Evolutionary conservation across 2,888 invertebrate species (phyloP), one percentile per base, ranked within the genome.

Genomic region (Polyploca ridens): DNA sequence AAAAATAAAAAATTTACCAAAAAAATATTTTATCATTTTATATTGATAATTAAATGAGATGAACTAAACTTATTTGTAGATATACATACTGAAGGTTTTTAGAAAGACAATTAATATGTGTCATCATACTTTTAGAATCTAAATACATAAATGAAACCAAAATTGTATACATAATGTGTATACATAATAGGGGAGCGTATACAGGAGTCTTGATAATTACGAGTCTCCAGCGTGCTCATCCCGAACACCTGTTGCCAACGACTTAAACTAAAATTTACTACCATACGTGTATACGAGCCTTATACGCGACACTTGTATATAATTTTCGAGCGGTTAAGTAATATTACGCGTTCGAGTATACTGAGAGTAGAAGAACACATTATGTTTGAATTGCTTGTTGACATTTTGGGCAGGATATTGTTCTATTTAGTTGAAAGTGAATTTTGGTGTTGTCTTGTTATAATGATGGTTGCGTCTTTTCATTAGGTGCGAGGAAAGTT

Each of bases 211-310:
- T 86, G 85, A 90, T 91, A 90, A 92, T 92, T 90, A 91, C 86
- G 83, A 86, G 84, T 82, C 88, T 87, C 83, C 78, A 76, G 79
- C 82, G 83, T 84, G 83, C 88, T 88, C 90, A 91, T 91, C 90
- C 82, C 75, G 76, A 79, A 81, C 93, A 93, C 93, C 91, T 93
- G 93, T 92, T 93, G 93, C 92, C 86, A 67, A 86, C 87, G 87
- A 90, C 88, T 90, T 88, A 87, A 90, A 91, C 91, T 90, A 86
- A 90, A 91, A 91, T 92, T 91, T 91, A 90, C 89, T 89, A 80
- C 79, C 85, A 88, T 88, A 92, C 90, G 89, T 91, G 91, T 87
- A 10, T 84, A 85, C 85, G 82, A 84, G 83, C 85, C 84, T 77
- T 81, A 82, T 82, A 83, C 78, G 85, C 86, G 84, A 84, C 85